These are phyloP conservation scores for Caradrina kadenii DNA, from an alignment of 2,888 invertebrate species.

Conservation along the genomic window DNA sequence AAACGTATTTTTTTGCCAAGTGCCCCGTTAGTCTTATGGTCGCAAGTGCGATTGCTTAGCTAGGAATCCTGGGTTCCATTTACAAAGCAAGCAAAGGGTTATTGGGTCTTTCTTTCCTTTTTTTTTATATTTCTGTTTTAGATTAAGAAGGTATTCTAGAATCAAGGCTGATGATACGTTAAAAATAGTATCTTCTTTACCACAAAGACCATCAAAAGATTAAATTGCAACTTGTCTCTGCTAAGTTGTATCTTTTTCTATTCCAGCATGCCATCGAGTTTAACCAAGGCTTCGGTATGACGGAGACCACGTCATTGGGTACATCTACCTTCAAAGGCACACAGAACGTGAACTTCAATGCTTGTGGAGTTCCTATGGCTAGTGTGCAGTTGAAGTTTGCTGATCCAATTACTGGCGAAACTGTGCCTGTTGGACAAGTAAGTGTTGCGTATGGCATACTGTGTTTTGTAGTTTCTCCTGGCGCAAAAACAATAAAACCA, in stretches of 20 bases:
- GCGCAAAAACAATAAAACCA: too few relatives aligned
- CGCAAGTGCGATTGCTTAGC: too few relatives aligned
- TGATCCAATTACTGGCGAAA: conserved; percentile 77
- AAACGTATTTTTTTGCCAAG: too few relatives aligned
- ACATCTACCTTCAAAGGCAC: conserved; percentile 75
- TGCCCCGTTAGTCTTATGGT: too few relatives aligned
- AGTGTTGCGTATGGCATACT: conserved; percentile 46
- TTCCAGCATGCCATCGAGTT: conserved; percentile 81
- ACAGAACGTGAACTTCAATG: conserved; percentile 75
- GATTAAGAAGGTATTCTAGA: too few relatives aligned
- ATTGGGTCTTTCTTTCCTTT: too few relatives aligned
- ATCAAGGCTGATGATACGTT: too few relatives aligned
- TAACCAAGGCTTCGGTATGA: conserved; percentile 85
- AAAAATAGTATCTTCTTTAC: too few relatives aligned
- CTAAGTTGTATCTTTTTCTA: not conserved
- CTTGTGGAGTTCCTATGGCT: conserved; percentile 80
- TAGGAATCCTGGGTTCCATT: too few relatives aligned
- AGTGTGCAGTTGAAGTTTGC: conserved; percentile 78
- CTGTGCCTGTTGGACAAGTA: conserved; percentile 82
- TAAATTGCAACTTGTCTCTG: not conserved
- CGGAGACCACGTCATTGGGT: conserved; percentile 81
- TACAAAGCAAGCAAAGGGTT: too few relatives aligned
- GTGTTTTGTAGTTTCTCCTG: not conserved
- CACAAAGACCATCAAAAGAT: too few relatives aligned
- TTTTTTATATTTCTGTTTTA: too few relatives aligned